Evolutionary conservation across 2,797 vertebrate species (phyloP).

Genomic region (Tokudaia tokunoshimensis): DNA sequence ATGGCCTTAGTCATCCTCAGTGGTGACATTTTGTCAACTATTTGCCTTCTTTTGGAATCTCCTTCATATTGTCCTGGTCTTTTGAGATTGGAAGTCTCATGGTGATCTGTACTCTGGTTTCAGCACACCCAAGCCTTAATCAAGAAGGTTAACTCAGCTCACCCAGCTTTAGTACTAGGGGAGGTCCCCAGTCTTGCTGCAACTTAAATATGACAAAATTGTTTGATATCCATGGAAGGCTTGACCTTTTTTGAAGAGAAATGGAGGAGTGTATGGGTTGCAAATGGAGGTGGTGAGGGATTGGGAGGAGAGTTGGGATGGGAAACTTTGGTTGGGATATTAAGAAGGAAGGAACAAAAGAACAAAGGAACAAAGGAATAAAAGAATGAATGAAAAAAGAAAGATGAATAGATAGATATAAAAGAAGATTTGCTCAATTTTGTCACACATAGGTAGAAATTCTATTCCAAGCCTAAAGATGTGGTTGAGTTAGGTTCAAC

Average conservation of each 20-base stretch:
- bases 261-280: background rate
- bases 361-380: background rate
- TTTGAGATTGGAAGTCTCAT: background rate
- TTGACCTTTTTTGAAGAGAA: background rate
- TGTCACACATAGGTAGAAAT: background rate
- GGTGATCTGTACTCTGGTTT: background rate
- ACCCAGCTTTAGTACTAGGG: background rate
- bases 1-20: background rate
- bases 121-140: conserved; percentile 3
- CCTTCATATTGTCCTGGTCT: background rate
- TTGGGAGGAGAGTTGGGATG: background rate
- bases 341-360: background rate
- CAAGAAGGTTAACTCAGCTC: background rate
- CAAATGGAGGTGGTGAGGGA: background rate
- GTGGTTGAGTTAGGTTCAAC: background rate
- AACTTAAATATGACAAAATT: background rate
- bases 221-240: background rate
- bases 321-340: background rate
- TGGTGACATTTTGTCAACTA: background rate
- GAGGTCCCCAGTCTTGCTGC: background rate
- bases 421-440: background rate
- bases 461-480: background rate
- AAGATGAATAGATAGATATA: background rate
- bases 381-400: background rate
- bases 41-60: background rate